These are phyloP conservation scores for Poeciliopsis infans DNA, from an alignment of 2,797 vertebrate species.

Conservation along the genomic window DNA sequence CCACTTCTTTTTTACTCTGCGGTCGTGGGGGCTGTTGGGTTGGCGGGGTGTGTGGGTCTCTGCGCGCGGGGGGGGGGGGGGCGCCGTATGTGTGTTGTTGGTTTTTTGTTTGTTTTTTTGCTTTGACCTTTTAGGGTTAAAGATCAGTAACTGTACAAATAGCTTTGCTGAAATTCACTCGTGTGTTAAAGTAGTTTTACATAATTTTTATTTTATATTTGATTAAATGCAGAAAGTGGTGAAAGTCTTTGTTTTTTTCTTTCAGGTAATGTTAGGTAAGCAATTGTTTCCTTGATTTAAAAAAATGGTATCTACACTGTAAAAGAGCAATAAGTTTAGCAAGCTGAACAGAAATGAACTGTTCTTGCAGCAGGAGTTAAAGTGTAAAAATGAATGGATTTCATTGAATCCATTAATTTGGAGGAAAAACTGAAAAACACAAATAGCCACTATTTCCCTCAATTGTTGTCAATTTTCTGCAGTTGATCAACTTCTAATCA, in stretches of 20 bases:
- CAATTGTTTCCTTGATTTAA: background rate
- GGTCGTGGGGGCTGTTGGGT: too few species aligned
- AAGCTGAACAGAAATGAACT: background rate
- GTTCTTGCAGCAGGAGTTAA: background rate
- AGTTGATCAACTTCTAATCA: background rate
- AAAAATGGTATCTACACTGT: background rate
- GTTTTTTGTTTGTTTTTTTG: slow-evolving; percentile 17
- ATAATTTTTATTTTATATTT: background rate
- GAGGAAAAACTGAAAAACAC: background rate
- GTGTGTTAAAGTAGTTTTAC: background rate
- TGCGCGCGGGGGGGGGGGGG: too few species aligned
- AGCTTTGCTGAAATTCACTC: background rate
- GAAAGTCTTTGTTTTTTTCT: background rate
- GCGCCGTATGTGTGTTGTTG: too few species aligned
- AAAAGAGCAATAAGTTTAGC: too few species aligned
- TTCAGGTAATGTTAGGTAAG: background rate
- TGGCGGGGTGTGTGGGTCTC: too few species aligned
- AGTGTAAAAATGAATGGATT: background rate
- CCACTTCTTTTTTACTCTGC: too few species aligned
- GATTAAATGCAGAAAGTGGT: background rate
- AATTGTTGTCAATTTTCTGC: background rate
- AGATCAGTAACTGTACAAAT: slow-evolving; percentile 5
- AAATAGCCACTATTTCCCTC: background rate
- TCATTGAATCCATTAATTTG: background rate
- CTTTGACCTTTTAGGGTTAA: slow-evolving; percentile 18